Conservation (phyloP, 2,113 vertebrate genomes). For the Phyllostomus hastatus region DNA sequence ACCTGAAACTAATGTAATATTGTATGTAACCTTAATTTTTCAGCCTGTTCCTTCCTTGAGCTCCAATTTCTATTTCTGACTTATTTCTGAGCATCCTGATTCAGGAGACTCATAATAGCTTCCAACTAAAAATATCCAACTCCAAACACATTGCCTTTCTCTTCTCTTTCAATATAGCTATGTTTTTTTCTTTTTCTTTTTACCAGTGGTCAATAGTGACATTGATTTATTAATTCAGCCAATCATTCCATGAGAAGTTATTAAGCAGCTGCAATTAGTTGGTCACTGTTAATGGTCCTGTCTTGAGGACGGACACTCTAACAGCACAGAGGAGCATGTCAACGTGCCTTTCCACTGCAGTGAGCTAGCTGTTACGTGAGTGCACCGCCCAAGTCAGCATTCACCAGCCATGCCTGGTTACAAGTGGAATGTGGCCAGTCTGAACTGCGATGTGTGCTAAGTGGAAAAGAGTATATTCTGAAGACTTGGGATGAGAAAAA, state of each 20-base stretch:
- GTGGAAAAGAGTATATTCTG: background rate
- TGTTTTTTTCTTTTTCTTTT: background rate
- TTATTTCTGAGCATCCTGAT: background rate
- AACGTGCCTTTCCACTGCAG: background rate
- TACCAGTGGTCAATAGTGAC: background rate
- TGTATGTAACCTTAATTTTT: background rate
- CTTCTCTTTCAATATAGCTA: background rate
- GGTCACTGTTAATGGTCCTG: background rate
- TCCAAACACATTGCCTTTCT: background rate
- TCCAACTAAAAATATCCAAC: background rate
- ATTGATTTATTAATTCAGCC: background rate
- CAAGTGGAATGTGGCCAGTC: background rate
- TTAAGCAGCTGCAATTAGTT: background rate
- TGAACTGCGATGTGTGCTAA: background rate
- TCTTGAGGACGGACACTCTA: background rate
- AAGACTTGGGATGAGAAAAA: background rate
- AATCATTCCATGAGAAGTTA: background rate
- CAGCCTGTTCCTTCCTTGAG: background rate
- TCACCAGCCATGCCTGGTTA: too few relatives aligned
- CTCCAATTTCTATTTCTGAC: background rate
- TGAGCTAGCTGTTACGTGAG: background rate
- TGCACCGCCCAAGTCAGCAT: background rate
- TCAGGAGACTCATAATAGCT: background rate
- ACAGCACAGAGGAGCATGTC: background rate
- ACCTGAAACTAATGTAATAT: background rate